phyloP scores from a whole-genome alignment of 2,888 invertebrate genomes.

The Parnassius smintheus region DNA sequence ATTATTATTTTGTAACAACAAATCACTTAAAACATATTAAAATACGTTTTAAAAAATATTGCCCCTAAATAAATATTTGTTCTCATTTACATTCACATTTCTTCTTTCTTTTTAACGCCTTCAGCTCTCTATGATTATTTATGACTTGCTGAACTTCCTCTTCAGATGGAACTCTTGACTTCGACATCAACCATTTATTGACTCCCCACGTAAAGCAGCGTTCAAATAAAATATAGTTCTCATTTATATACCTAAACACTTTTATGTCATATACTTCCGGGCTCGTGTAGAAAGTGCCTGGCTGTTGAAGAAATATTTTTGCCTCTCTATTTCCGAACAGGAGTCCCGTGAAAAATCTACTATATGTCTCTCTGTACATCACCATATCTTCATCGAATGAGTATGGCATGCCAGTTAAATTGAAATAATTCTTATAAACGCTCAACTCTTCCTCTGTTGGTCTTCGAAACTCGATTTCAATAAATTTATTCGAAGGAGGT shows the following conservation, averaged over 20 bases:
- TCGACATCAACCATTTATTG: constrained; percentile 8
- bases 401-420: constrained; percentile 12
- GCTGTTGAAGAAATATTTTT: constrained; percentile 4
- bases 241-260: neutral
- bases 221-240: constrained; percentile 2
- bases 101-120: neutral
- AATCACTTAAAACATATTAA: too few relatives aligned
- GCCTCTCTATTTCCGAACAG: constrained; percentile 2
- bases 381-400: constrained; percentile 8
- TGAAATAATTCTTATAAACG: neutral
- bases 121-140: constrained; percentile 1
- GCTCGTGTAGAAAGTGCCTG: neutral
- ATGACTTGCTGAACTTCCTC: constrained; percentile 3
- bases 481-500: neutral
- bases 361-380: neutral
- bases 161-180: neutral
- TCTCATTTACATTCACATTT: neutral
- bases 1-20: too few relatives aligned
- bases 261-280: neutral
- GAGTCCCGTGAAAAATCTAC: neutral
- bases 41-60: too few relatives aligned
- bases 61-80: neutral
- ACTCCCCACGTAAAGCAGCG: neutral
- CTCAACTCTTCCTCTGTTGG: neutral
- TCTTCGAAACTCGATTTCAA: neutral